Base-by-base conservation (phyloP, 2,113 vertebrate species). In the Syngnathoides biaculeatus region DNA sequence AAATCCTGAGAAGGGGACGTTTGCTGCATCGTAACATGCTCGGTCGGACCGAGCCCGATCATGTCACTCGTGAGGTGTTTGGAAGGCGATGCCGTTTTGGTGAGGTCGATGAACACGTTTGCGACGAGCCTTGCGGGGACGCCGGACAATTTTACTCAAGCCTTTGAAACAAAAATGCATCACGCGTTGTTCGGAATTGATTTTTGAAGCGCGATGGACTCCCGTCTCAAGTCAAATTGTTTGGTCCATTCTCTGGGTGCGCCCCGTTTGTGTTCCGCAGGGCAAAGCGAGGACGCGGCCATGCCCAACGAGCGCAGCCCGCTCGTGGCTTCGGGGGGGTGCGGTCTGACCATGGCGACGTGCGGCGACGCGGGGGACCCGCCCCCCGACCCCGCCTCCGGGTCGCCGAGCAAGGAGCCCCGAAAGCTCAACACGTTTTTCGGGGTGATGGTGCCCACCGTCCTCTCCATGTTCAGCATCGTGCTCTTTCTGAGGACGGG, bases 401-500 rank as follows among this genome's bases (percentile, higher is more conserved):
- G 26, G 26, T 64, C 80, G 0, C 79, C 82, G 2, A 80, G 56
- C 1, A 82, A 82, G 50, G 79, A 74, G 11, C 83, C 91, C 42
- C 90, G 92, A 14, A 92, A 90, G 57, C 93, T 97, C 3, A 93
- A 94, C 81, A 96, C 95, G 0, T 96, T 96, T 81, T 94, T 97
- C 0, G 95, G 95, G 0, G 95, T 97, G 69, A 93, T 97, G 79
- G 94, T 97, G 50, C 95, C 95, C 22, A 97, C 94, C 0, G 84
- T 97, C 67, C 91, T 97, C 57, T 97, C 95, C 72, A 97, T 97
- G 95, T 97, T 97, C 86, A 95, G 94, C 83, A 95, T 96, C 7
- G 91, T 97, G 13, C 86, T 97, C 65, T 97, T 95, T 73, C 88
- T 96, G 80, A 88, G 95, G 61, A 93, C 93, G 19, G 95, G 95